These are phyloP conservation scores for Nymphalis urticae DNA, from an alignment of 2,888 invertebrate species.

Conservation along the genomic window DNA sequence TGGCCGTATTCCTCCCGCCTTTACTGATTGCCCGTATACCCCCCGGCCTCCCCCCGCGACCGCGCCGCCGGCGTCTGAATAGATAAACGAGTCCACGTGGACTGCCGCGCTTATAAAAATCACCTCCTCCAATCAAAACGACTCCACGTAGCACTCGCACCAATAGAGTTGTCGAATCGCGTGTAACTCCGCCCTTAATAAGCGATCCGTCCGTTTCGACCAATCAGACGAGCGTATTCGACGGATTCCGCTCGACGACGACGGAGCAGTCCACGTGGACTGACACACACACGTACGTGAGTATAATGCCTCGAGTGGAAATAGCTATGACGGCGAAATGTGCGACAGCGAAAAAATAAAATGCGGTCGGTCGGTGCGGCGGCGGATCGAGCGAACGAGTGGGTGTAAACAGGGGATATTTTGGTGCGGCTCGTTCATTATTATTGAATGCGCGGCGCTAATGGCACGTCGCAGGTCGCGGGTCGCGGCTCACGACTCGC, in stretches of 20 bases:
- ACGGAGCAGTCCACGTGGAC: constrained; percentile 79
- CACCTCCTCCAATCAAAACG: constrained; percentile 65
- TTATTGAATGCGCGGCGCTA: constrained; percentile 79
- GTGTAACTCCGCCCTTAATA: constrained; percentile 82
- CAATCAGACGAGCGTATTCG: constrained; percentile 59
- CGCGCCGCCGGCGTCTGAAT: constrained; percentile 83
- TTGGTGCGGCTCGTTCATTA: constrained; percentile 80
- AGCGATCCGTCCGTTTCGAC: constrained; percentile 70
- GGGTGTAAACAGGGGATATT: constrained; percentile 82
- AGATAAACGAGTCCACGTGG: constrained; percentile 83
- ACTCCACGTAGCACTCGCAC: constrained; percentile 50
- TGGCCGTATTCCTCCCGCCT: constrained; percentile 83
- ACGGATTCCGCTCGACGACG: constrained; percentile 71
- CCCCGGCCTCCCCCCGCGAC: constrained; percentile 80
- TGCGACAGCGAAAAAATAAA: constrained; percentile 83
- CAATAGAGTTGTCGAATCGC: constrained; percentile 61
- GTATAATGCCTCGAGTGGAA: constrained; percentile 82
- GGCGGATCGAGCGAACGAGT: constrained; percentile 66
- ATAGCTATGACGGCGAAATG: constrained; percentile 83
- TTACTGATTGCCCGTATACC: constrained; percentile 83
- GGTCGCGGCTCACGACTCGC: constrained; percentile 43
- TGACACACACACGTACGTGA: constrained; percentile 70
- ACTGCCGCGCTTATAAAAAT: constrained; percentile 81
- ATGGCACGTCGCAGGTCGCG: constrained; percentile 68
- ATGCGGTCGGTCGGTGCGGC: constrained; percentile 80